phyloP scores from a whole-genome alignment of 2,888 invertebrate species.

The Synergus itoensis region DNA sequence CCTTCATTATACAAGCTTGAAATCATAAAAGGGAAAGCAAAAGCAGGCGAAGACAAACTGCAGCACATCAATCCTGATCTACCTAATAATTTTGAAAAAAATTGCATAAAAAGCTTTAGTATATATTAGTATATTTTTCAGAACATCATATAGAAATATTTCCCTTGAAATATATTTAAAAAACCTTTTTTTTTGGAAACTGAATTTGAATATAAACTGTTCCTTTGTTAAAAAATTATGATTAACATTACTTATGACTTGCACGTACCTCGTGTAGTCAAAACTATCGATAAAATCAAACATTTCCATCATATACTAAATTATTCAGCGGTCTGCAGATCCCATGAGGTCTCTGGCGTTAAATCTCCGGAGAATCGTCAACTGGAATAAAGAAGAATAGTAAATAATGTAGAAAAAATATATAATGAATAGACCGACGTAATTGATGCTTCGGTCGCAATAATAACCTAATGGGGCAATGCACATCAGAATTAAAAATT shows the following conservation, averaged over 20 bases:
- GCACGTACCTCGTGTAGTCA: not conserved
- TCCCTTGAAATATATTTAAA: no score
- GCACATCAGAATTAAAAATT: not conserved
- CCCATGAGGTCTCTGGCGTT: not conserved
- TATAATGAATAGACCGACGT: not conserved
- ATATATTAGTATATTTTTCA: constrained; percentile 3
- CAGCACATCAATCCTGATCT: not conserved
- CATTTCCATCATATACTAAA: not conserved
- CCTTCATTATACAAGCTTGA: not conserved
- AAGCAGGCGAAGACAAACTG: constrained; percentile 3
- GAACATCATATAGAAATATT: no score
- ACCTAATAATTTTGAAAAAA: constrained; percentile 52
- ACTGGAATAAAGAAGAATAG: not conserved
- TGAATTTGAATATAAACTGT: no score
- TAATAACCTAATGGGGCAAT: not conserved
- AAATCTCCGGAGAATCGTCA: not conserved
- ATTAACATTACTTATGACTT: not conserved
- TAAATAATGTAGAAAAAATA: not conserved
- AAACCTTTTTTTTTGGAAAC: no score
- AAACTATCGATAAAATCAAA: not conserved
- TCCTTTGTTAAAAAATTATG: not conserved
- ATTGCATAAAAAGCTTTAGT: constrained; percentile 43
- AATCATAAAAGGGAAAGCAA: constrained; percentile 16
- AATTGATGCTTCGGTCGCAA: not conserved
- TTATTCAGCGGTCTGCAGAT: not conserved